These are phyloP conservation scores for Melanophora roralis DNA, from an alignment of 2,888 invertebrate genomes.

Conservation along the genomic window DNA sequence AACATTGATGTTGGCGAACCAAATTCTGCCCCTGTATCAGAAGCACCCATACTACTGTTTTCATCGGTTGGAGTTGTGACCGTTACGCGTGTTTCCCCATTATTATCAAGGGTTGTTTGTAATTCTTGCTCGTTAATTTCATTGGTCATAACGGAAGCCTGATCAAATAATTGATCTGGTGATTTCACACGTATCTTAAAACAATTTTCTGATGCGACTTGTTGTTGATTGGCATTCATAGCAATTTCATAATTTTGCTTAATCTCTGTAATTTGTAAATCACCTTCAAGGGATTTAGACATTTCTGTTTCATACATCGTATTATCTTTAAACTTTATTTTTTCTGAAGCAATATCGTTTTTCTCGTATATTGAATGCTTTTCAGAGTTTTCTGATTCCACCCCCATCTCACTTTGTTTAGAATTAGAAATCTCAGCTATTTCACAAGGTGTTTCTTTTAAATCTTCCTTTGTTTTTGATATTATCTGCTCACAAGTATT, in stretches of 20 bases:
- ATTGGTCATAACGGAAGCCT: too few relatives aligned
- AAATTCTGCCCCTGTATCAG: constrained; percentile 68
- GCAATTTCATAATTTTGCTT: not conserved
- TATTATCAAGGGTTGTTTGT: not conserved
- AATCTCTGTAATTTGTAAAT: not conserved
- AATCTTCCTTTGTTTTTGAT: not conserved
- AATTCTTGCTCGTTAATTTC: constrained; percentile 29
- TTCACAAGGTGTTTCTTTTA: not conserved
- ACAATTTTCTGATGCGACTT: not conserved
- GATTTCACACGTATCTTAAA: constrained; percentile 50
- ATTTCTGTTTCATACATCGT: not conserved
- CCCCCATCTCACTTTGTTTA: not conserved
- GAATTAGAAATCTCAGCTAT: not conserved
- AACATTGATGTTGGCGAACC: constrained; percentile 69
- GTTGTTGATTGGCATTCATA: not conserved
- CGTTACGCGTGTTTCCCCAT: constrained; percentile 27
- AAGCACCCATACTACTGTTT: constrained; percentile 66
- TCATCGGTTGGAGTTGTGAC: constrained; percentile 65
- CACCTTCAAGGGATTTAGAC: not conserved
- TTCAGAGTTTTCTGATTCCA: not conserved
- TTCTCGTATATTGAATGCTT: not conserved
- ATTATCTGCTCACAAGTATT: not conserved
- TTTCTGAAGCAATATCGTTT: not conserved
- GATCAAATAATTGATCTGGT: constrained; percentile 15
- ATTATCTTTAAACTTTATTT: not conserved